Percentiles rank a stretch among this genome's conserved stretches.
phyloP scores from a whole-genome alignment of 2,797 vertebrate species.

The Dicrostonyx torquatus region DNA sequence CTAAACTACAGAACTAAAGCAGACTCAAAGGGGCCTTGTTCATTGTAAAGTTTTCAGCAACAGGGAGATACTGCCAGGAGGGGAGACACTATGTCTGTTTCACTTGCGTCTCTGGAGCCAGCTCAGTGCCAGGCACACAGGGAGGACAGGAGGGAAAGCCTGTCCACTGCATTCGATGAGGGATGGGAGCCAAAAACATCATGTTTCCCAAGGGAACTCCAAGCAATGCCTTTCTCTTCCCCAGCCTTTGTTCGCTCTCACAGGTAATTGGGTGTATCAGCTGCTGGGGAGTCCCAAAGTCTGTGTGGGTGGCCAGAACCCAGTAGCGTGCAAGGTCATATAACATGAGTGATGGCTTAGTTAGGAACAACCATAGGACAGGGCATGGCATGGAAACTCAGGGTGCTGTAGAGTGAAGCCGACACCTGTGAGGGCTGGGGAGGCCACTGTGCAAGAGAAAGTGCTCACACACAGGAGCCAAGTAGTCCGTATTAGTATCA shows the following conservation, averaged over 20 bases:
- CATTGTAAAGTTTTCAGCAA: neutral
- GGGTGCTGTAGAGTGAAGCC: neutral
- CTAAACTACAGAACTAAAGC: neutral
- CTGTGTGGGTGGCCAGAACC: neutral
- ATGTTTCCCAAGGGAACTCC: neutral
- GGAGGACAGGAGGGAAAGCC: neutral
- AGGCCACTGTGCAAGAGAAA: neutral
- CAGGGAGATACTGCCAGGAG: neutral
- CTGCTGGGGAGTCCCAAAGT: neutral
- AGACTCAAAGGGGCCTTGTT: neutral
- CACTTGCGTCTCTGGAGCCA: neutral
- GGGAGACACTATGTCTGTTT: neutral
- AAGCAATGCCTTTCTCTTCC: neutral
- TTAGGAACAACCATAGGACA: neutral
- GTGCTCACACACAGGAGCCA: neutral
- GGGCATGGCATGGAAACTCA: neutral
- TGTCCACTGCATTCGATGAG: fast-evolving
- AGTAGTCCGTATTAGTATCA: too few species aligned
- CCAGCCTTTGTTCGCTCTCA: neutral
- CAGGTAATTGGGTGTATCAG: neutral
- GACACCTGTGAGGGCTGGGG: neutral
- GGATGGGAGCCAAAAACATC: neutral
- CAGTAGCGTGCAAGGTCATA: fast-evolving
- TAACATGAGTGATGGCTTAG: fast-evolving
- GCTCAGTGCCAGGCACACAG: neutral